Conservation (phyloP, 2,888 invertebrate genomes). For the Lasioglossum oenotherae region DNA sequence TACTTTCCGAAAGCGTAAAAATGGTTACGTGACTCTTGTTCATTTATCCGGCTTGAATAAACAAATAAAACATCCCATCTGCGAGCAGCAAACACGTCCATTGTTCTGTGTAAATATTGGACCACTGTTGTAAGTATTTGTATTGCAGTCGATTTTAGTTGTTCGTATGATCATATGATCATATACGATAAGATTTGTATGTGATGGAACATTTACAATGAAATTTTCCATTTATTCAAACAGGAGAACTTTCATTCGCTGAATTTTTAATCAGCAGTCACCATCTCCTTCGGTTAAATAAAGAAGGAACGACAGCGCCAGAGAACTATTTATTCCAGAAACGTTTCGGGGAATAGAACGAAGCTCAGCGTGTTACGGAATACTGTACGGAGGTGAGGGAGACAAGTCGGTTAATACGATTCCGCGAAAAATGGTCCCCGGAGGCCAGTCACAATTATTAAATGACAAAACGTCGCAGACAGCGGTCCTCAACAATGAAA, state of each 20-base stretch:
- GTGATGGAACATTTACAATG: too few species aligned
- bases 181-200: too few species aligned
- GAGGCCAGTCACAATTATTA: neutral
- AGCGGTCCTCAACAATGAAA: neutral
- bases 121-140: neutral
- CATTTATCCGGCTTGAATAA: neutral
- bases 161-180: neutral
- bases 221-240: neutral
- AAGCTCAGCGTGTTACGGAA: neutral
- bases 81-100: neutral
- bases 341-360: neutral
- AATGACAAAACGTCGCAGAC: neutral
- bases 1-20: neutral
- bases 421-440: neutral
- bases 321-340: neutral
- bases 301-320: neutral
- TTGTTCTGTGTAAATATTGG: neutral
- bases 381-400: neutral
- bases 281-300: neutral
- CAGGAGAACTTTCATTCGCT: neutral
- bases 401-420: constrained; percentile 17
- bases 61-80: neutral
- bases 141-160: neutral
- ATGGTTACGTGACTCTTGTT: neutral
- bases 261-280: neutral